Conservation (phyloP, 2,113 vertebrate species). For the Cathartes aura region DNA sequence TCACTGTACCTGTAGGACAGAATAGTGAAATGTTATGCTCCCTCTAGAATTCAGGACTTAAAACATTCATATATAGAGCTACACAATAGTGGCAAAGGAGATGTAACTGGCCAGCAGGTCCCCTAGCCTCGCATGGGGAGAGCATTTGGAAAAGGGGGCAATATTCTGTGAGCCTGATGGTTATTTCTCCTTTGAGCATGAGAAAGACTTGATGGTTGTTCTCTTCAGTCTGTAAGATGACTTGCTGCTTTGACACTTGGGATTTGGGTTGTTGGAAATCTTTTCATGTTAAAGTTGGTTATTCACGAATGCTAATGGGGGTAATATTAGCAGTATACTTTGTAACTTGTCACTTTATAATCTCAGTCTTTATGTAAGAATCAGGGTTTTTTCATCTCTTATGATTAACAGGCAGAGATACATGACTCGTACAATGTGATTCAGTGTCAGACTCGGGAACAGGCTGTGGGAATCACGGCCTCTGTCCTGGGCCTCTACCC, state of each 20-base stretch:
- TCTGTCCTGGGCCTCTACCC: not conserved
- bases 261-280: slow-evolving; percentile 11
- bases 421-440: not conserved
- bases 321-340: not conserved
- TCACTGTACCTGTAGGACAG: not conserved
- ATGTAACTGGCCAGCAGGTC: not conserved
- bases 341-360: not conserved
- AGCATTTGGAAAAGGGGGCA: not conserved
- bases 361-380: not conserved
- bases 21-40: not conserved
- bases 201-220: not conserved
- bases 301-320: not conserved
- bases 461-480: not conserved
- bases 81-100: not conserved
- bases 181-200: not conserved
- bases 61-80: not conserved
- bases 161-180: not conserved
- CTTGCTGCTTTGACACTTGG: slow-evolving; percentile 12
- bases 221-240: not conserved
- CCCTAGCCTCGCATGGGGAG: not conserved
- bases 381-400: not conserved
- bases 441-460: not conserved
- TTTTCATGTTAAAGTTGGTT: slow-evolving; percentile 6
- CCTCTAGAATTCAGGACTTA: not conserved
- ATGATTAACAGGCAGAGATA: not conserved